Base-by-base conservation (phyloP, 2,888 invertebrate genomes). In the Augochlorella aurata region DNA sequence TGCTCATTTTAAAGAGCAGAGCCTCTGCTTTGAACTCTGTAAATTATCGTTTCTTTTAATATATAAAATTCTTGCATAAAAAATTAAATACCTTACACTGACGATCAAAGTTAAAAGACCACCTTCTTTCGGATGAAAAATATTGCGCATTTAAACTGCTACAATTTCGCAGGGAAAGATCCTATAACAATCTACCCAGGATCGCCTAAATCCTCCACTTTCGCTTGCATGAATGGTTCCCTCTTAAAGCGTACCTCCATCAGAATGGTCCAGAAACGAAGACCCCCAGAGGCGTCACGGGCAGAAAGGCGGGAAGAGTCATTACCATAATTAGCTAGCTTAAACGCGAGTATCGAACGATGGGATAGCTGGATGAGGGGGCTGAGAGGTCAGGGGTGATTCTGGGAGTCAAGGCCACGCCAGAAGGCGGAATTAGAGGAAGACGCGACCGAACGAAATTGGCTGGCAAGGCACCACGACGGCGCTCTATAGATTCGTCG, bases 401-500 rank as follows among this genome's bases (percentile, higher is more conserved):
- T 29, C 45, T 50, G 7, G 71, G 38, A 74, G 76, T 61, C 67
- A 68, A 78, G 63, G 54, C 44, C 54, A 70, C 38, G 29, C 66
- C 74, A 47, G 67, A 63, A 61, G 79, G 44, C 70, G 82, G 66
- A 84, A 85, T 83, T 83, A 84, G 84, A 83, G 85, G 77, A 77
- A 72, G 85, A 84, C 71, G 68, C 81, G 81, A 81, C 81, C 79
- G 77, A 83, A 85, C 81, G 85, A 82, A 88, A 89, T 89, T 88
- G 89, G 83, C 70, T 85, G 74, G 77, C 79, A 73, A 89, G 81
- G 81, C 83, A 88, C 83, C 79, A 67, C 65, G 79, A 58, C 63
- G 78, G 21, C 49, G 9, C 21, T 58, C 84, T 77, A 76, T 75
- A 79, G 86, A 79, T 74, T 66, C 73, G 18, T 38, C 54, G 21